Conservation (phyloP, 2,113 vertebrate genomes). For the Hemibagrus wyckioides region DNA sequence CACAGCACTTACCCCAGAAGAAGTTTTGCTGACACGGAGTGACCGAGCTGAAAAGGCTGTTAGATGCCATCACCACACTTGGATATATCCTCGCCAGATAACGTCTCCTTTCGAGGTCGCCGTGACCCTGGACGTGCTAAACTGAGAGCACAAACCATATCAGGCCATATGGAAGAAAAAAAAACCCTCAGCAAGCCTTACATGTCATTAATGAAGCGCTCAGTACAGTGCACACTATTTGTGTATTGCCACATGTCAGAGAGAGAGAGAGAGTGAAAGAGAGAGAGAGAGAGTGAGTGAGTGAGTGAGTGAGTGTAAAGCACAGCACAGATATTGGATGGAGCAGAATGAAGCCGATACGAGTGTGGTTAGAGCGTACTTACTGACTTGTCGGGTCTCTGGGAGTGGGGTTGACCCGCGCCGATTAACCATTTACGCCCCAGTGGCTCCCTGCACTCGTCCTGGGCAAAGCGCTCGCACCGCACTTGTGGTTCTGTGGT, state of each 20-base stretch:
- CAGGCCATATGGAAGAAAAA: constrained; percentile 75
- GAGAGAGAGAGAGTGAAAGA: background rate
- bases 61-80: constrained; percentile 93
- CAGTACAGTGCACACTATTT: constrained; percentile 26
- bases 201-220: constrained; percentile 29
- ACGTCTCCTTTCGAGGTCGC: constrained; percentile 86
- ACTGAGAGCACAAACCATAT: constrained; percentile 94
- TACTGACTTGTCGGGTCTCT: constrained; percentile 95
- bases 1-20: constrained; percentile 96
- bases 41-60: constrained; percentile 99
- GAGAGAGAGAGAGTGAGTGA: background rate
- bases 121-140: constrained; percentile 93
- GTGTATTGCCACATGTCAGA: constrained; percentile 40
- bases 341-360: constrained; percentile 90
- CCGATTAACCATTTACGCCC: constrained; percentile 99
- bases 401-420: constrained; percentile 98
- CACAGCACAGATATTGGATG: constrained; percentile 76
- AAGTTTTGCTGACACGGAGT: constrained; percentile 99
- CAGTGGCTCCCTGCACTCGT: constrained; percentile 71
- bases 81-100: constrained; percentile 75
- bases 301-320: background rate
- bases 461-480: constrained; percentile 84
- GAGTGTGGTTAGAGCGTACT: constrained; percentile 96
- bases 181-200: constrained; percentile 33
- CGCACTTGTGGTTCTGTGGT: constrained; percentile 99